Base-by-base conservation (phyloP, 2,888 invertebrate genomes). In the Mycalesis mineus region DNA sequence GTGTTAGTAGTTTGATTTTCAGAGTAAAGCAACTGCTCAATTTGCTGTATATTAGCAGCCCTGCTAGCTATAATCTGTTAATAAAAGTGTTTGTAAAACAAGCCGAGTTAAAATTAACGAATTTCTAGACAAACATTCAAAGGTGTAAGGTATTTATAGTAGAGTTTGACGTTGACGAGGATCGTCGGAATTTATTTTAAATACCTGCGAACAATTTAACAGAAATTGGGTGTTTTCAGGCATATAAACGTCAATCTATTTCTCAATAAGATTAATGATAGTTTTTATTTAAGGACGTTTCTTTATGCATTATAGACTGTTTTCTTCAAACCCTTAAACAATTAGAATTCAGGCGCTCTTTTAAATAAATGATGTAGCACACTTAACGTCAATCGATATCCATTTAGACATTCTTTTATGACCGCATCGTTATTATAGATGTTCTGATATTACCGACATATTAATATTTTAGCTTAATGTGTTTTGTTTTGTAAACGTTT, bases 331-430 rank as follows among this genome's bases (percentile, higher is more conserved):
- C 28, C 28, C 13, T 13, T 22, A 28, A 28, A 22, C 44, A n/a
- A 28, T 28, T 44, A n/a, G 42, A 44, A 2, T 28, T 13, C 1
- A 7, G 7, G 9, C 22, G 28, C 7, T 28, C 7, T n/a, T 44
- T 44, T n/a, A 44, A 28, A 28, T 44, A n/a, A 28, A 28, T 44
- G 42, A 44, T 44, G 42, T n/a, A 44, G 28, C 42, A 42, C 28
- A 28, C 42, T 44, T 44, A 44, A 44, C 42, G 42, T 44, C 42
- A 44, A 22, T 44, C 42, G 28, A 44, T 28, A 28, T 7, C 28
- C 5, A 44, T 42, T n/a, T n/a, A n/a, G n/a, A n/a, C n/a, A 6
- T 42, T 11, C 6, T 22, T 22, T 22, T 42, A 22, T 17, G 22
- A 8, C 9, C 22, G 22, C 15, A 22, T 41, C 17, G 17, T 42